Percentiles rank a stretch among this genome's conserved stretches.
Conservation (phyloP, 2,113 vertebrate genomes). For the Saguinus midas region DNA sequence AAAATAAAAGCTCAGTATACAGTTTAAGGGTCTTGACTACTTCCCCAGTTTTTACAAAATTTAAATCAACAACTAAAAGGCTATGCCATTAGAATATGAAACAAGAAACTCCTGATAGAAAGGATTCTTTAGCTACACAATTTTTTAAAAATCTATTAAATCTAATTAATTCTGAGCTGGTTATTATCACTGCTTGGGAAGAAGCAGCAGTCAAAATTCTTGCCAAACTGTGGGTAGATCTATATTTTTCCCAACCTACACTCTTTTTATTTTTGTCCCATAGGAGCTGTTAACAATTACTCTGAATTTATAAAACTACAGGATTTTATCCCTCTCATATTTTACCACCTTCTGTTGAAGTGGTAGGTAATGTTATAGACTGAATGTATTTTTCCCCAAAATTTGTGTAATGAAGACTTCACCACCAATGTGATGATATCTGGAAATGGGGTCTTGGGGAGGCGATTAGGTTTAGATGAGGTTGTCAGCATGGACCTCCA, state of each 20-base stretch:
- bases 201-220: slow-evolving; percentile 32
- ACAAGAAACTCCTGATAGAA: neutral
- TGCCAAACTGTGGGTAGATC: slow-evolving; percentile 64
- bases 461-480: neutral
- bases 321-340: slow-evolving; percentile 28
- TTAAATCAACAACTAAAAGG: slow-evolving; percentile 15
- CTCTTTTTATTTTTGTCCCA: slow-evolving; percentile 65
- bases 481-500: neutral
- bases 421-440: neutral
- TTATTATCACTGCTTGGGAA: slow-evolving; percentile 43
- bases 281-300: slow-evolving; percentile 50
- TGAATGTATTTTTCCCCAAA: neutral
- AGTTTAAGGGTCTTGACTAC: neutral
- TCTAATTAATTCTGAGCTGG: slow-evolving; percentile 29
- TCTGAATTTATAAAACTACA: slow-evolving; percentile 23
- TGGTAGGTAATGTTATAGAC: neutral
- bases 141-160: neutral
- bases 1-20: neutral
- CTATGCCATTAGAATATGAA: neutral
- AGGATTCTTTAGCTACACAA: neutral
- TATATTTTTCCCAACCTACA: slow-evolving; percentile 64
- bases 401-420: neutral
- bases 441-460: neutral
- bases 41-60: neutral
- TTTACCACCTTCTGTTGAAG: slow-evolving; percentile 49